A percentile compares a stretch with the other conserved stretches of the same genome.
These are phyloP conservation scores for Diachrysia chrysitis DNA, from an alignment of 2,888 invertebrate species.

Conservation along the genomic window DNA sequence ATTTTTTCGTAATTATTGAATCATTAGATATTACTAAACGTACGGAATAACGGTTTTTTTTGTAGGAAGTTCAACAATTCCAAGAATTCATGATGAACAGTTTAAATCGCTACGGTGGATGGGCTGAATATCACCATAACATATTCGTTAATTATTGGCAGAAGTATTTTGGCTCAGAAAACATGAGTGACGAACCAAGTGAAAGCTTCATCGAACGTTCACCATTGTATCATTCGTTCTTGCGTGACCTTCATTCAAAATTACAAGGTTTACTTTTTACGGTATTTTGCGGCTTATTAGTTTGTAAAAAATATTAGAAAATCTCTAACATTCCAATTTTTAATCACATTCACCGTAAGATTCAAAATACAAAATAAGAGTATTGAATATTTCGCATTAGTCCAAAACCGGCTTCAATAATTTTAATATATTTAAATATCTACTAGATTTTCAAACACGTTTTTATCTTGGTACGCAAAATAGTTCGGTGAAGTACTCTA, in stretches of 20 bases:
- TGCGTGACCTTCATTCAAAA: slow-evolving; percentile 67
- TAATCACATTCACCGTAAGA: too few species aligned
- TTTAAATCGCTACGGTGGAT: slow-evolving; percentile 88
- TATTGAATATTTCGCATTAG: too few species aligned
- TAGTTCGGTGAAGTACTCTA: too few species aligned
- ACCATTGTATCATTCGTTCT: slow-evolving; percentile 59
- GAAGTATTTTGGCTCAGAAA: slow-evolving; percentile 66
- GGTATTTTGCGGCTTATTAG: not conserved
- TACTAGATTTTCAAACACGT: too few species aligned
- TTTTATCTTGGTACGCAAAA: too few species aligned
- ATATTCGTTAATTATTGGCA: slow-evolving; percentile 84
- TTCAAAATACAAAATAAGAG: too few species aligned
- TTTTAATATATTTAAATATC: too few species aligned
- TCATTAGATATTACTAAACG: not conserved
- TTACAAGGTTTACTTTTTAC: slow-evolving; percentile 66
- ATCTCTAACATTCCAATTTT: too few species aligned
- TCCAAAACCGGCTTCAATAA: too few species aligned
- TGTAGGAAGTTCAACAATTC: slow-evolving; percentile 87
- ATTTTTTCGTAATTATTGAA: too few species aligned
- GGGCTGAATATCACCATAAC: slow-evolving; percentile 89
- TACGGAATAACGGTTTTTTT: slow-evolving; percentile 2
- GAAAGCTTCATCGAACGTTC: slow-evolving; percentile 32
- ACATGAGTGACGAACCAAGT: slow-evolving; percentile 26
- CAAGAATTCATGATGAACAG: slow-evolving; percentile 86
- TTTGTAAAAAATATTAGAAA: not conserved